A percentile compares a stretch with the other conserved stretches of the same genome.
Evolutionary conservation across 2,113 vertebrate species (phyloP).

Genomic region (Barnardius zonarius): DNA sequence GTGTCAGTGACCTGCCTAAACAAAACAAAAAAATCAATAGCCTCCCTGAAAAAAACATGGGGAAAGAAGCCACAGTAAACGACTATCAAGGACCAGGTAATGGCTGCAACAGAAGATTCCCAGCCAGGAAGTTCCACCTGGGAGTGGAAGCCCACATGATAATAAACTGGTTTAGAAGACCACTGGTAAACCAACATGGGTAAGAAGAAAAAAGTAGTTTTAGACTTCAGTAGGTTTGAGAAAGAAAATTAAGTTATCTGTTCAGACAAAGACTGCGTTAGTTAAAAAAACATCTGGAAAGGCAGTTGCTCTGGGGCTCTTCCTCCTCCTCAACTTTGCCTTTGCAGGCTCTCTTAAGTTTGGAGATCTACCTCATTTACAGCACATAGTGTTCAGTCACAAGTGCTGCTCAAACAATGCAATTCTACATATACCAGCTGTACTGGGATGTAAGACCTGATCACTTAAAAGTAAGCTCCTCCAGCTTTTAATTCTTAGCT

Average conservation of each 20-base stretch:
- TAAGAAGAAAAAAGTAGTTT: neutral
- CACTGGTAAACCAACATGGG: neutral
- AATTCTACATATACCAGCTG: neutral
- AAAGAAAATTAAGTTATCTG: neutral
- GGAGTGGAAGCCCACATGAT: neutral
- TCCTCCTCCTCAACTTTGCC: neutral
- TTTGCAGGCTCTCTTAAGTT: neutral
- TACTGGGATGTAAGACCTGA: neutral
- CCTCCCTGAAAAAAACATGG: neutral
- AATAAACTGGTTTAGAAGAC: neutral
- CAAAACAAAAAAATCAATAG: neutral
- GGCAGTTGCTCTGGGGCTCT: neutral
- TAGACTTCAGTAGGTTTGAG: neutral
- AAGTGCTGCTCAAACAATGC: neutral
- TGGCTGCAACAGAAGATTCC: neutral
- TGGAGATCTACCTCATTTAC: neutral
- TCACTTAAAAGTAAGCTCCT: neutral
- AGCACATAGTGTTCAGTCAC: neutral
- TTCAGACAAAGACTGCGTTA: neutral
- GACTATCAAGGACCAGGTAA: neutral
- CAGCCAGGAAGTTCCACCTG: neutral
- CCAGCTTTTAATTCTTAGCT: neutral
- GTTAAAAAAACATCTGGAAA: neutral
- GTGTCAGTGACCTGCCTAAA: neutral
- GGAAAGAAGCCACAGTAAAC: neutral